phyloP scores from a whole-genome alignment of 2,888 invertebrate genomes.

The Heteromyza rotundicornis region DNA sequence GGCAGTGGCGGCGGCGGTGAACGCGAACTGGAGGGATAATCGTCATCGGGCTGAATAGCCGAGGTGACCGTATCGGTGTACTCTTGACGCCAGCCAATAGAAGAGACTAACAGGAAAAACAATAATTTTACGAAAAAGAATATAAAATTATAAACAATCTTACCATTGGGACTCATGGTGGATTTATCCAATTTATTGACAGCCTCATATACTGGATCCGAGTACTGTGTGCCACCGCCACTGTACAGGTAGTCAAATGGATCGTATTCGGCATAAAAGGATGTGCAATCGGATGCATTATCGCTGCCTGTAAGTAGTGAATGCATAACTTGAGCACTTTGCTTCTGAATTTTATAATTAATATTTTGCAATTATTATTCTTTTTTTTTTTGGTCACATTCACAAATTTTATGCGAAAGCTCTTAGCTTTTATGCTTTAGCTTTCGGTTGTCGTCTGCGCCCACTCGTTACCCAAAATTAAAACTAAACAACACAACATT shows the following conservation, averaged over 20 bases:
- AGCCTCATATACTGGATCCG: constrained; percentile 75
- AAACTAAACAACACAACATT: too few species aligned
- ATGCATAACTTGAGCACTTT: constrained; percentile 42
- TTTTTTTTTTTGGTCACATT: too few species aligned
- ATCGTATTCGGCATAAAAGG: constrained; percentile 78
- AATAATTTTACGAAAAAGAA: constrained; percentile 4
- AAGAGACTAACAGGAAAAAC: constrained; percentile 36
- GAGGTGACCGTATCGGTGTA: constrained; percentile 23
- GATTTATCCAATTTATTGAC: constrained; percentile 68
- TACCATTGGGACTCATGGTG: constrained; percentile 62
- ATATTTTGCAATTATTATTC: too few species aligned
- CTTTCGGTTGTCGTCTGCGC: too few species aligned
- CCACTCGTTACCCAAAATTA: too few species aligned
- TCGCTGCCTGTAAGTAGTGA: constrained; percentile 65
- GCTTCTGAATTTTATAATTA: background rate
- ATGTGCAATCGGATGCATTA: constrained; percentile 67
- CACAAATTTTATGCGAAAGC: too few species aligned
- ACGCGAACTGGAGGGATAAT: constrained; percentile 28
- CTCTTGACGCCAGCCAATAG: constrained; percentile 59
- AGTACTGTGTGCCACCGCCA: constrained; percentile 69
- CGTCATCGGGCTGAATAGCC: background rate
- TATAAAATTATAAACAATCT: constrained; percentile 27
- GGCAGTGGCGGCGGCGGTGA: constrained; percentile 68
- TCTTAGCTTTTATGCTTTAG: too few species aligned
- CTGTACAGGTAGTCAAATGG: constrained; percentile 80